A percentile compares a stretch with the other conserved stretches of the same genome.
Evolutionary conservation across 2,113 vertebrate species (phyloP).

Genomic region (Rhea pennata): DNA sequence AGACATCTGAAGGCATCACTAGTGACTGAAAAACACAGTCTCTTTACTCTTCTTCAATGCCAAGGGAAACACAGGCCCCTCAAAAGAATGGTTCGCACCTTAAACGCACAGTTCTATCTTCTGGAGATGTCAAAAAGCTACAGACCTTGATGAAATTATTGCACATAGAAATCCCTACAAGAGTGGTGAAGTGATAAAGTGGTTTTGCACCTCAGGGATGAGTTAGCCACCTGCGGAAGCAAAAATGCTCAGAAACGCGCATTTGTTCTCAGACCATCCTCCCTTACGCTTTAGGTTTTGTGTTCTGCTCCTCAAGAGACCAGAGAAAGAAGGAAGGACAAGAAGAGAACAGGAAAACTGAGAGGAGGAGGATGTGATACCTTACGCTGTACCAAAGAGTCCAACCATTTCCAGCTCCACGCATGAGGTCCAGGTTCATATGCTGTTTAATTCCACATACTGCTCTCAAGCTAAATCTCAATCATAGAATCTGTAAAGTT

Average conservation of each 20-base stretch:
- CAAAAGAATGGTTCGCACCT: fast-evolving
- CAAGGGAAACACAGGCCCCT: not conserved
- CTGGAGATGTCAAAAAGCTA: not conserved
- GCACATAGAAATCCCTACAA: not conserved
- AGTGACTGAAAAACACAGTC: not conserved
- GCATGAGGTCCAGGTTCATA: not conserved
- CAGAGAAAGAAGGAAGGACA: not conserved
- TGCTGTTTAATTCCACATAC: not conserved
- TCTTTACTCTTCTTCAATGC: not conserved
- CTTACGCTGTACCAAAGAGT: not conserved
- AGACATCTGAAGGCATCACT: not conserved
- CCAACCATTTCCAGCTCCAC: not conserved
- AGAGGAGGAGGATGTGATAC: not conserved
- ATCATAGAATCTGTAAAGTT: too few species aligned
- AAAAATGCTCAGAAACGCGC: not conserved
- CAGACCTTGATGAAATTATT: not conserved
- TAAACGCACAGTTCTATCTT: not conserved
- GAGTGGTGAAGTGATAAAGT: not conserved
- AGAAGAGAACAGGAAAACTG: not conserved
- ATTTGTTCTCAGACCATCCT: not conserved
- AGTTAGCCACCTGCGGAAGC: not conserved
- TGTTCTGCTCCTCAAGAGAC: not conserved
- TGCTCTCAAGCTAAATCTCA: not conserved
- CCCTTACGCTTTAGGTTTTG: not conserved
- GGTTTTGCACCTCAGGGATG: not conserved